These are phyloP conservation scores for Pseudoatta argentina DNA, from an alignment of 1,140 invertebrate species.

Conservation along the genomic window DNA sequence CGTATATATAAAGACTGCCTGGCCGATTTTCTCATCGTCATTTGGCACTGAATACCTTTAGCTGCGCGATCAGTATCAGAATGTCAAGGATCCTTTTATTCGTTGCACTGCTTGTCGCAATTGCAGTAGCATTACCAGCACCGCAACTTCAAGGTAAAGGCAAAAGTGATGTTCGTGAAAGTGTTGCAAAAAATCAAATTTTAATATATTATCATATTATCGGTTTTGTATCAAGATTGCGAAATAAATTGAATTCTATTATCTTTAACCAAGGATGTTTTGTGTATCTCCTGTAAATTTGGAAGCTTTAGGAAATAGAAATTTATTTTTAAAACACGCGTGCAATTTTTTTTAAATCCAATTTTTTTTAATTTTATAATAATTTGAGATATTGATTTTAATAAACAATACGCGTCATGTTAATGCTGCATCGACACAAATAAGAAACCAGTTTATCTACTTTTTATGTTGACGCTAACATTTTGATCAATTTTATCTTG, in stretches of 20 bases:
- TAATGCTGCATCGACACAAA: background rate
- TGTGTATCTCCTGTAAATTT: background rate
- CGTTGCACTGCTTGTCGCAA: conserved; percentile 20
- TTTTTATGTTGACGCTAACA: background rate
- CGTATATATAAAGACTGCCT: conserved; percentile 69
- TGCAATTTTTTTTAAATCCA: background rate
- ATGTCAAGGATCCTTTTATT: conserved; percentile 43
- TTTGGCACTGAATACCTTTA: conserved; percentile 37
- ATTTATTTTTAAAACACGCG: background rate
- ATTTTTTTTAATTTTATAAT: background rate
- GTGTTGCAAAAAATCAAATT: background rate
- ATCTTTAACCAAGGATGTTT: background rate
- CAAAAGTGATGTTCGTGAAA: background rate
- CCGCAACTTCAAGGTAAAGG: conserved; percentile 29
- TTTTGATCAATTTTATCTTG: background rate
- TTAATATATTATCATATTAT: background rate
- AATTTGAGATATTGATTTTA: background rate
- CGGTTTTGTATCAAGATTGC: background rate
- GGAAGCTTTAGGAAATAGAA: background rate
- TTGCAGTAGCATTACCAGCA: conserved; percentile 27
- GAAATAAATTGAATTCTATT: background rate
- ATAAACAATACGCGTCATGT: background rate
- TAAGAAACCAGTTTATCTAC: background rate
- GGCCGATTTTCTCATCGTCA: conserved; percentile 62
- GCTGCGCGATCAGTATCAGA: background rate